phyloP scores from a whole-genome alignment of 2,797 vertebrate species.

The Paguma larvata region DNA sequence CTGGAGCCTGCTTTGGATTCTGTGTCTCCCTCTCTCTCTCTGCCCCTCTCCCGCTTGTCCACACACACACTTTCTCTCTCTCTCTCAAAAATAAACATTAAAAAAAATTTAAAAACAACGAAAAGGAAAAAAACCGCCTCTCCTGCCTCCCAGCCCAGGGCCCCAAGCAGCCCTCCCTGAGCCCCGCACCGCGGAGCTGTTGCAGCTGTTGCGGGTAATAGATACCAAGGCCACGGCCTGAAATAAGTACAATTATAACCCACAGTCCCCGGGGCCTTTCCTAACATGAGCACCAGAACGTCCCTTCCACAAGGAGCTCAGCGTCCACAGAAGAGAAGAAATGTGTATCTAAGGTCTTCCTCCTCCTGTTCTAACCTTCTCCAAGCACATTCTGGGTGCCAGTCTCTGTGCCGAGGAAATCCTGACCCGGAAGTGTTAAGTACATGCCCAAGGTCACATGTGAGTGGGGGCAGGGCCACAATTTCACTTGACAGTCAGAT shows the following conservation, averaged over 20 bases:
- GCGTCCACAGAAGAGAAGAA: background rate
- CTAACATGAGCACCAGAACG: background rate
- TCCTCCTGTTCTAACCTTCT: background rate
- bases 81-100: too few species aligned
- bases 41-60: too few species aligned
- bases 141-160: background rate
- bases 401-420: background rate
- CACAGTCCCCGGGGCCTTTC: background rate
- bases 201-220: accelerated
- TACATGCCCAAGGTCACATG: background rate
- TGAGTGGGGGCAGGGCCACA: background rate
- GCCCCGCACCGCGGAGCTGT: accelerated
- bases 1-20: too few species aligned
- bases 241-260: background rate
- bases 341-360: background rate
- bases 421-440: background rate
- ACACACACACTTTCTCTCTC: too few species aligned
- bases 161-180: background rate
- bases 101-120: too few species aligned
- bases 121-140: background rate
- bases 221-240: background rate
- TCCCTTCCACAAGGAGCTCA: background rate
- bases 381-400: background rate
- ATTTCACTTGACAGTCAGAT: background rate
- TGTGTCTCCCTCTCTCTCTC: too few species aligned